Percentiles rank a stretch among this genome's conserved stretches.
Evolutionary conservation across 2,888 invertebrate species (phyloP).

Genomic region (Oligia strigilis): DNA sequence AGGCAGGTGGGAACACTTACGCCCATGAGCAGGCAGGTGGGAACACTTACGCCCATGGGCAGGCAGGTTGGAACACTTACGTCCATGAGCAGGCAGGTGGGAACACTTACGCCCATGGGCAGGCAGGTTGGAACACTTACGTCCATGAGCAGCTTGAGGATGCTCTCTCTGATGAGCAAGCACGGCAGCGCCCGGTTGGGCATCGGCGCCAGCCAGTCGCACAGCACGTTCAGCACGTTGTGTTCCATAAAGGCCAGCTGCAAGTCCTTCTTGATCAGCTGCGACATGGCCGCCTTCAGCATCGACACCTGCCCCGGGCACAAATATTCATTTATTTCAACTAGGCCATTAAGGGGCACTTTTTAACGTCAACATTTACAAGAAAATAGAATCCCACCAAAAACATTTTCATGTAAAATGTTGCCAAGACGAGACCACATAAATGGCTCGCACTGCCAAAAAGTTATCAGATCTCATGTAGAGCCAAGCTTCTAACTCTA

Average conservation of each 20-base stretch:
- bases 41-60: too few species aligned
- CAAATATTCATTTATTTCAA: not conserved
- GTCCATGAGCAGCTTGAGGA: slow-evolving; percentile 95
- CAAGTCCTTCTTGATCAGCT: slow-evolving; percentile 98
- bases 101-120: too few species aligned
- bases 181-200: slow-evolving; percentile 99
- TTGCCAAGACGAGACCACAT: too few species aligned
- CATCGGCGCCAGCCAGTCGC: slow-evolving; percentile 99
- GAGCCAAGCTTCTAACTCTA: too few species aligned
- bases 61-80: too few species aligned
- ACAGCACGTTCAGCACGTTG: slow-evolving; percentile 96
- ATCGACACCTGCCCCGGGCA: slow-evolving; percentile 92
- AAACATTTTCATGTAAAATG: too few species aligned
- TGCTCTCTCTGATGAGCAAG: slow-evolving; percentile 96
- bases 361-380: not conserved
- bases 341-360: not conserved
- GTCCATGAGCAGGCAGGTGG: too few species aligned
- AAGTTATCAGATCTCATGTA: too few species aligned
- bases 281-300: slow-evolving; percentile 96
- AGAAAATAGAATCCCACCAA: not conserved
- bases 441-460: too few species aligned
- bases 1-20: too few species aligned
- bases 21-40: too few species aligned
- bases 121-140: slow-evolving; percentile 84
- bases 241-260: slow-evolving; percentile 99